phyloP scores from a whole-genome alignment of 2,113 vertebrate genomes.

The Pogona vitticeps region DNA sequence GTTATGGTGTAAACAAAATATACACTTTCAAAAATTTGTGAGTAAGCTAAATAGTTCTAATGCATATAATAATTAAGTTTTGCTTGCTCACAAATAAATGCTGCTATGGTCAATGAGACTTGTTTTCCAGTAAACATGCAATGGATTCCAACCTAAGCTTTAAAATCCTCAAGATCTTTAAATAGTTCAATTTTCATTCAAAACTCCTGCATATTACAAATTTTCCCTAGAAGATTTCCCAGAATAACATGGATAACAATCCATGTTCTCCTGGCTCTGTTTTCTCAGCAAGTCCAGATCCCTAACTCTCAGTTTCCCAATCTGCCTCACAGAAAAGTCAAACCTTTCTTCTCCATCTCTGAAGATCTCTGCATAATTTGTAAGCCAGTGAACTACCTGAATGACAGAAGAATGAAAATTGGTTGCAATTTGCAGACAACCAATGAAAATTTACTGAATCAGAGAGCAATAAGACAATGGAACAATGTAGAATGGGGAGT shows the following conservation, averaged over 20 bases:
- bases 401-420: neutral
- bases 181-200: neutral
- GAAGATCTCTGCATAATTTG: neutral
- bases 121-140: neutral
- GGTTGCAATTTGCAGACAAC: neutral
- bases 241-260: neutral
- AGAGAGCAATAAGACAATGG: too few species aligned
- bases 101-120: neutral
- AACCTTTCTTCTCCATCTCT: neutral
- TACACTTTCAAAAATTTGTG: neutral
- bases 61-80: neutral
- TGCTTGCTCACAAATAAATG: neutral
- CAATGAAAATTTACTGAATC: neutral
- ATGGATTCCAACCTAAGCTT: neutral
- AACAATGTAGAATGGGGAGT: neutral
- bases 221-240: neutral
- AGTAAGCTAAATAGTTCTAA: neutral
- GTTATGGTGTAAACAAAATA: neutral
- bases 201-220: neutral
- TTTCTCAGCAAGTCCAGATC: neutral
- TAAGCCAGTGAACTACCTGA: too few species aligned
- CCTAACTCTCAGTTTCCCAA: neutral
- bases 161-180: neutral
- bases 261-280: neutral
- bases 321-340: neutral